Evolutionary conservation across 2,797 vertebrate genomes (phyloP), one percentile per base, ranked within the genome.

Genomic region (Sebastiscus albofasciatus): DNA sequence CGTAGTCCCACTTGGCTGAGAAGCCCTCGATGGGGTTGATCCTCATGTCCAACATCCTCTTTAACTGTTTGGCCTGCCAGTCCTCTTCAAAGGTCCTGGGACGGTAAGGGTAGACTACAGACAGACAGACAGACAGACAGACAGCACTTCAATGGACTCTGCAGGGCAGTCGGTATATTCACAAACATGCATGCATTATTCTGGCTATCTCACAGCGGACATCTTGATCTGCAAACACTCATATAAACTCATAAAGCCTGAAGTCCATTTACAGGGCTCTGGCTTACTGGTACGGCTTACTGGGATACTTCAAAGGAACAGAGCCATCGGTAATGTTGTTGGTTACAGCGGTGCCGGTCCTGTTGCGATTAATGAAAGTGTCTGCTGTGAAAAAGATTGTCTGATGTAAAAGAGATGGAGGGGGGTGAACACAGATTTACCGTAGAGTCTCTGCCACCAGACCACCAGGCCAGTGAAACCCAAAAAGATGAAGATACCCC

Each of bases 21-120:
- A 97, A 82, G 27, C 97, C 97, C 73, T 97, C 73, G 18, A 97
- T 52, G 0, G 97, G 97, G 86, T 95, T 96, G 4, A 94, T 7
- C 73, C 83, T 95, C 97, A 97, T 97, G 86, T 97, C 97, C 89
- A 97, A 26, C 93, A 96, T 95, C 87, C 97, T 95, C 90, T 97
- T 81, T 1, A 96, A 2, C 90, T 97, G 96, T 86, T 83, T 92
- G 70, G 95, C 93, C 90, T 96, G 75, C 96, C 96, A 96, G 11
- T 97, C 96, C 0, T 94, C 91, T 0, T 92, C 90, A 66, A 97
- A 89, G 8, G 96, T 96, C 87, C 65, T 80, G 9, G 96, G 97
- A 26, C 52, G 84, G 0, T 85, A 2, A 0, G 96, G 97, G 78
- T 92, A 97, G 67, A 97, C 97, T 97, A 55, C 52, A 8, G 36